Evolutionary conservation across 2,113 vertebrate species (phyloP).

Genomic region (Cricetomys ansorgei): DNA sequence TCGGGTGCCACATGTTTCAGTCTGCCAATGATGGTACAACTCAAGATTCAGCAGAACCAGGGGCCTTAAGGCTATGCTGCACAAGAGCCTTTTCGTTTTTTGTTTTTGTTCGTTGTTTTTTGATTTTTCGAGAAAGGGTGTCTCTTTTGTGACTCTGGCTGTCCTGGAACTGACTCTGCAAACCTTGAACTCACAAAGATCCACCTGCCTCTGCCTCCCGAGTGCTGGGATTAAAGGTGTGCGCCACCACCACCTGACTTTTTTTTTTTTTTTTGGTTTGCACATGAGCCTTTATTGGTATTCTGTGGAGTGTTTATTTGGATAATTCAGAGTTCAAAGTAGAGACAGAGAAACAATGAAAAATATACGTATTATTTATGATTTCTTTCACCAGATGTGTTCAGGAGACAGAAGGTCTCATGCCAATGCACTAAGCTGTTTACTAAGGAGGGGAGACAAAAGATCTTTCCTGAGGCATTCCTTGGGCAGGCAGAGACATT

Average conservation of each 20-base stretch:
- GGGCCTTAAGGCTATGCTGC: not conserved
- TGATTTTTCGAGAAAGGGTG: too few relatives aligned
- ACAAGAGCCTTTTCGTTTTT: not conserved
- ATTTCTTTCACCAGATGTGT: not conserved
- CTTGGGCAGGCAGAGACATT: not conserved
- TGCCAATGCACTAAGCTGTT: not conserved
- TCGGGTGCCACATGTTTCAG: too few relatives aligned
- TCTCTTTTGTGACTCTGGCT: too few relatives aligned
- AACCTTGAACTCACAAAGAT: too few relatives aligned
- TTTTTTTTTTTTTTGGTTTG: too few relatives aligned
- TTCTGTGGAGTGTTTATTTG: not conserved
- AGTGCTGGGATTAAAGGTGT: too few relatives aligned
- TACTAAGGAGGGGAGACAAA: not conserved
- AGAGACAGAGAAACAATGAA: not conserved
- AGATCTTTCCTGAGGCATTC: not conserved
- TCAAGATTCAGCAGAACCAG: not conserved
- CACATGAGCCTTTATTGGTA: too few relatives aligned
- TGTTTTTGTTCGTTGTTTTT: too few relatives aligned
- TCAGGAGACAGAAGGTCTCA: not conserved
- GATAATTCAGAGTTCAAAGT: not conserved
- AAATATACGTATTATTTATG: not conserved
- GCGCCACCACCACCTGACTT: too few relatives aligned
- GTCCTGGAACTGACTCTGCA: too few relatives aligned
- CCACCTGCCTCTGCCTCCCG: too few relatives aligned
- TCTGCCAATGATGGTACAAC: not conserved